Conservation (phyloP, 2,888 invertebrate species). For the Dilophus febrilis region DNA sequence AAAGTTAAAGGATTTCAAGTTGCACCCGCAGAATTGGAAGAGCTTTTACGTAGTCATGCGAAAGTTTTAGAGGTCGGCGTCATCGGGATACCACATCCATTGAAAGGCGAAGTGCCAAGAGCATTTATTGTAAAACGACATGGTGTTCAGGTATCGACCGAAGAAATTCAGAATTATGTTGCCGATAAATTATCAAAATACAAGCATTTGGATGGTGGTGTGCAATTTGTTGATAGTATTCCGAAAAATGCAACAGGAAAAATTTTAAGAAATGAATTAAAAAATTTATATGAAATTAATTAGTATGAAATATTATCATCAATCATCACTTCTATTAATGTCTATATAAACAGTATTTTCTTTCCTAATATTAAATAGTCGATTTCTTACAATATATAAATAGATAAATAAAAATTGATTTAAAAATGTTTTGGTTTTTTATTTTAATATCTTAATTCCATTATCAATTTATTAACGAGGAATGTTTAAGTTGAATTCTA, state of each 20-base stretch:
- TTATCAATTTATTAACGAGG: no score
- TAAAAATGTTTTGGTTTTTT: no score
- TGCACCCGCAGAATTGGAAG: conserved; percentile 75
- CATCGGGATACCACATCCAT: conserved; percentile 51
- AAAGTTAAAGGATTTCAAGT: conserved; percentile 67
- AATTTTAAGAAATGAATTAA: conserved; percentile 46
- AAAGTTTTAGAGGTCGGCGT: conserved; percentile 67
- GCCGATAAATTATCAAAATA: conserved; percentile 53
- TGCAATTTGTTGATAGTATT: conserved; percentile 46
- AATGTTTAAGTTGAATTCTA: no score
- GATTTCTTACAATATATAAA: no score
- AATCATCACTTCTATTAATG: no score
- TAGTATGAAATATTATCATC: no score
- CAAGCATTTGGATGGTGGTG: conserved; percentile 51
- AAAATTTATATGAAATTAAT: no score
- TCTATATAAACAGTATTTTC: no score
- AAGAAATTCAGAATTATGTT: conserved; percentile 44
- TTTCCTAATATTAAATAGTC: no score
- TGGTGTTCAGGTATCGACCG: conserved; percentile 25
- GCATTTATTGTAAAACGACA: conserved; percentile 49
- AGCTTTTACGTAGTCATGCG: conserved; percentile 32
- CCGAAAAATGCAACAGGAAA: conserved; percentile 67
- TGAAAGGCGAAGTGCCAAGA: conserved; percentile 55
- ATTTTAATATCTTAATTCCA: no score
- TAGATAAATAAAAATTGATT: no score